Evolutionary conservation across 2,113 vertebrate genomes (phyloP).

Genomic region (Propithecus coquereli): DNA sequence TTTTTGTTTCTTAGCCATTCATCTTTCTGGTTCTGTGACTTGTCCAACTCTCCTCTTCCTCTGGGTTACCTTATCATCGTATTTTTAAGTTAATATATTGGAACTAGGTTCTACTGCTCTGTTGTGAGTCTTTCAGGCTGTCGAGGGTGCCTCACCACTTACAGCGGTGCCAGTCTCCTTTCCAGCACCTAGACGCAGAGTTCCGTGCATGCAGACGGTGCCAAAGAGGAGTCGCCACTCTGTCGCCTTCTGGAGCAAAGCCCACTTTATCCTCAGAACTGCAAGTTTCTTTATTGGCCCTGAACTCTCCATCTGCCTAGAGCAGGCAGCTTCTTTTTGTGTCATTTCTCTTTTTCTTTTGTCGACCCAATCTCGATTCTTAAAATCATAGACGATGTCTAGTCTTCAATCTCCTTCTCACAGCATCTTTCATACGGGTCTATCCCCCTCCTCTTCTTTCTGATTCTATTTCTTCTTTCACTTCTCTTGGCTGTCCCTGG

Average conservation of each 20-base stretch:
- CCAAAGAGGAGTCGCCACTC: neutral
- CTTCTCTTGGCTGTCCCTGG: neutral
- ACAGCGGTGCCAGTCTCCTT: neutral
- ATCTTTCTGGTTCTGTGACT: neutral
- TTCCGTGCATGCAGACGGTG: neutral
- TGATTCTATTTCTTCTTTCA: neutral
- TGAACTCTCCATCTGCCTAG: neutral
- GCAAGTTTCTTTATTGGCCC: neutral
- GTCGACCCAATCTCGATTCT: neutral
- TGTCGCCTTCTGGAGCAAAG: neutral
- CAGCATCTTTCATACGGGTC: too few relatives aligned
- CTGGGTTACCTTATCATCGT: neutral
- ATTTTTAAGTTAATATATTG: neutral
- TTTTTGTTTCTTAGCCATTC: neutral
- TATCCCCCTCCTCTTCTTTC: neutral
- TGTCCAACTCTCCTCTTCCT: neutral
- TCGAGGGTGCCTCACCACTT: neutral
- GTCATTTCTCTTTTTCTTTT: neutral
- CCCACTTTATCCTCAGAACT: neutral
- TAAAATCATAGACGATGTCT: neutral
- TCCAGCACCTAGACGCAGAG: neutral
- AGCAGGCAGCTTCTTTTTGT: neutral
- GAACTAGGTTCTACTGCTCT: neutral
- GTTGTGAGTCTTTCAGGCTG: neutral
- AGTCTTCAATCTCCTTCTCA: neutral